Conservation (phyloP, 2,888 invertebrate species). For the Pandemis heparana region DNA sequence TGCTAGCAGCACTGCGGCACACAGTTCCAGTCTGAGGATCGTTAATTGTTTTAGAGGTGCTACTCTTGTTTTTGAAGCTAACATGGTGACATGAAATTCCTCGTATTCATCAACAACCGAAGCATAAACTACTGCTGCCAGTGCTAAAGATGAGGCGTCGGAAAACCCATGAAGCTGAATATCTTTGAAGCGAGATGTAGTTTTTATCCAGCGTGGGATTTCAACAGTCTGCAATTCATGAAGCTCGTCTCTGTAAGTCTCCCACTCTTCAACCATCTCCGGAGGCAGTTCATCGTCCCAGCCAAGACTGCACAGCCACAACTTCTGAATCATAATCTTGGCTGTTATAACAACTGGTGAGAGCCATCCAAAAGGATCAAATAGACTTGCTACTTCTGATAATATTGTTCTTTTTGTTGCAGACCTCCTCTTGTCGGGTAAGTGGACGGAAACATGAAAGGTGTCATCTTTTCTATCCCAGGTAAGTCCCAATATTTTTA, state of each 20-base stretch:
- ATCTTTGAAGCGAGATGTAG: too few species aligned
- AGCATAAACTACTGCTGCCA: too few species aligned
- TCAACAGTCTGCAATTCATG: too few species aligned
- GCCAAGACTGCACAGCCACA: slow-evolving; percentile 43
- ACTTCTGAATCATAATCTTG: slow-evolving; percentile 45
- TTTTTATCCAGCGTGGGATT: too few species aligned
- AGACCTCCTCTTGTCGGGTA: slow-evolving; percentile 28
- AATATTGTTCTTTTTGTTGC: slow-evolving; percentile 40
- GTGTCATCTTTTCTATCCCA: slow-evolving; percentile 42
- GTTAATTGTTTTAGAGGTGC: not conserved
- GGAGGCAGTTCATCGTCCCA: slow-evolving; percentile 45
- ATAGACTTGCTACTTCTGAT: slow-evolving; percentile 42
- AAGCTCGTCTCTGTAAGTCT: slow-evolving; percentile 8
- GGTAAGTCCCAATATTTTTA: slow-evolving; percentile 43
- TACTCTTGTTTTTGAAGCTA: too few species aligned
- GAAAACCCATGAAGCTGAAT: too few species aligned
- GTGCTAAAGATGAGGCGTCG: too few species aligned
- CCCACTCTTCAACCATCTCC: slow-evolving; percentile 41
- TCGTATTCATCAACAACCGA: too few species aligned
- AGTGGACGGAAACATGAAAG: slow-evolving; percentile 32
- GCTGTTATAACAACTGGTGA: slow-evolving; percentile 42
- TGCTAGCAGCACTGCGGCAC: too few species aligned
- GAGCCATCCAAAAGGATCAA: slow-evolving; percentile 48
- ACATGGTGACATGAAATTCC: too few species aligned
- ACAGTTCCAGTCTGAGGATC: too few species aligned